phyloP scores from a whole-genome alignment of 2,113 vertebrate species.

The Gymnobelideus leadbeateri region DNA sequence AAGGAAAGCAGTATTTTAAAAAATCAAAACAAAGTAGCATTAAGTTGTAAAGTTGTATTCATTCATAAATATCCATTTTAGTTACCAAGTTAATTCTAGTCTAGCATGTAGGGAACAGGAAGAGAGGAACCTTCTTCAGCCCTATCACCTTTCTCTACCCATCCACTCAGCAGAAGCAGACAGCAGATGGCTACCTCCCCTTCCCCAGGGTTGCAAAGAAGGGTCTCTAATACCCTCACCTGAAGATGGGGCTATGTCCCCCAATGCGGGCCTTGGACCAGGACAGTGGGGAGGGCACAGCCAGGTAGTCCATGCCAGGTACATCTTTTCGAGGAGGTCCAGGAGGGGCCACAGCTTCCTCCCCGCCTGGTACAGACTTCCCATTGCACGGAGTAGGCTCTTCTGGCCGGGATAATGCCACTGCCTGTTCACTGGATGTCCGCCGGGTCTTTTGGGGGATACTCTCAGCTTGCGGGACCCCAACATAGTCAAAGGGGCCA shows the following conservation, averaged over 20 bases:
- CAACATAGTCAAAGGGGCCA: slow-evolving; percentile 73
- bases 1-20: slow-evolving; percentile 19
- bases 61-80: slow-evolving; percentile 42
- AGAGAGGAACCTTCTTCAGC: slow-evolving; percentile 4
- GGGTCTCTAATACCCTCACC: slow-evolving; percentile 79
- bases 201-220: background rate
- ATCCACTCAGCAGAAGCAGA: background rate
- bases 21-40: background rate
- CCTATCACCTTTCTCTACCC: background rate
- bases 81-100: background rate
- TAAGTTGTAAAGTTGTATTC: slow-evolving; percentile 63
- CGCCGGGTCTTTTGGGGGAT: slow-evolving; percentile 94
- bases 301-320: slow-evolving; percentile 93
- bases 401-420: slow-evolving; percentile 77
- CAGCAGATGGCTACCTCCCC: background rate
- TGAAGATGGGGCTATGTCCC: slow-evolving; percentile 94
- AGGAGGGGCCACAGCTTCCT: slow-evolving; percentile 77
- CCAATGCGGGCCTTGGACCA: slow-evolving; percentile 93
- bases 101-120: background rate
- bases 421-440: slow-evolving; percentile 91
- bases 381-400: slow-evolving; percentile 78
- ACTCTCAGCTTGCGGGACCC: slow-evolving; percentile 81
- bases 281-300: slow-evolving; percentile 91
- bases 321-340: slow-evolving; percentile 86
- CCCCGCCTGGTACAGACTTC: slow-evolving; percentile 68